A percentile compares a stretch with the other conserved stretches of the same genome.
phyloP scores from a whole-genome alignment of 2,797 vertebrate genomes.

The Anas capensis region DNA sequence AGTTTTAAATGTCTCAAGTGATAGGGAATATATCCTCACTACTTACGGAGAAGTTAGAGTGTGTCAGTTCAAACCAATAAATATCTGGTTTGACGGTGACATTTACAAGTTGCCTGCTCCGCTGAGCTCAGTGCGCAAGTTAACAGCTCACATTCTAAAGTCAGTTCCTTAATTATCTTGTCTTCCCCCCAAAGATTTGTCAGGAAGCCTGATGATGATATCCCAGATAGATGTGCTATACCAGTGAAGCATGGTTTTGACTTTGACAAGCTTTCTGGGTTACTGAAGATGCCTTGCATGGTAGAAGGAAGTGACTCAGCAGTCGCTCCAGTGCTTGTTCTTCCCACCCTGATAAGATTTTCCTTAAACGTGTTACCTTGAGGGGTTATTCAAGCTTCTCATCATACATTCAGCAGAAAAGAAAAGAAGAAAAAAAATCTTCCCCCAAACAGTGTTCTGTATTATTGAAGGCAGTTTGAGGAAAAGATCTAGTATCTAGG shows the following conservation, averaged over 20 bases:
- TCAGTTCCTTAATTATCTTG: constrained; percentile 58
- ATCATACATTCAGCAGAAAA: constrained; percentile 20
- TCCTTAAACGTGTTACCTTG: constrained; percentile 34
- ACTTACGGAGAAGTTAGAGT: constrained; percentile 41
- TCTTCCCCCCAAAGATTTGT: constrained; percentile 32
- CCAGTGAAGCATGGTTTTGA: background rate
- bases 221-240: background rate
- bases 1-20: constrained; percentile 55
- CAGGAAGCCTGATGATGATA: constrained; percentile 14
- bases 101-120: constrained; percentile 60
- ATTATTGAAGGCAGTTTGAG: constrained; percentile 35
- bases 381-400: constrained; percentile 17
- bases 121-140: background rate
- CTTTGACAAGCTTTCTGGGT: background rate
- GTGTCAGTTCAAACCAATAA: constrained; percentile 65
- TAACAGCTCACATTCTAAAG: constrained; percentile 41
- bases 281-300: background rate
- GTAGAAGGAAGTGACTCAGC: background rate
- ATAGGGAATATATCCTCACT: constrained; percentile 53
- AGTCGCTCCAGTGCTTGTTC: background rate
- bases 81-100: constrained; percentile 50
- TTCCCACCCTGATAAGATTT: background rate
- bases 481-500: background rate
- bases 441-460: constrained; percentile 10
- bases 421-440: background rate